These are phyloP conservation scores for Orthochromis malagaraziensis DNA, from an alignment of 2,113 vertebrate species.

Conservation along the genomic window DNA sequence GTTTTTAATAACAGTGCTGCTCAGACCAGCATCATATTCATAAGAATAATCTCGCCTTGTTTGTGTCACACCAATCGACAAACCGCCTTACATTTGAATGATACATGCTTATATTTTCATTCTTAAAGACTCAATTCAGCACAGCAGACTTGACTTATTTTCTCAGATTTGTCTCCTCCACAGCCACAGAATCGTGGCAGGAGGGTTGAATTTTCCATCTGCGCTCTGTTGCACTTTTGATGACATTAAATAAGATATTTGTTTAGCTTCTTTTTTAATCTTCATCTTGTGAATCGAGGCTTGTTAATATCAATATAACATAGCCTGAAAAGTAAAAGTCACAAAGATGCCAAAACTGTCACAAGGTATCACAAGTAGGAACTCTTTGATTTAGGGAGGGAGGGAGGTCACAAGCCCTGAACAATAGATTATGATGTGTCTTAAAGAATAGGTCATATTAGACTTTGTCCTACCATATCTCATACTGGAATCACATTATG, in stretches of 20 bases:
- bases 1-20: background rate
- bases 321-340: background rate
- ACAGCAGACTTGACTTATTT: background rate
- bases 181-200: background rate
- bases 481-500: background rate
- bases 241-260: background rate
- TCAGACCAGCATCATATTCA: background rate
- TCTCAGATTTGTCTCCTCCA: accelerated
- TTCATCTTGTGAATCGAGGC: background rate
- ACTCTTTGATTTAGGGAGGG: background rate
- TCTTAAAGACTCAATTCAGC: background rate
- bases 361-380: background rate
- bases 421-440: background rate
- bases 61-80: background rate
- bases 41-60: background rate
- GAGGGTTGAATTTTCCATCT: background rate
- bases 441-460: background rate
- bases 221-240: background rate
- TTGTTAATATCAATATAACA: background rate
- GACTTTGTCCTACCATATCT: background rate
- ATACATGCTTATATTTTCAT: background rate
- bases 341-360: background rate
- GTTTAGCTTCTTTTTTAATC: background rate
- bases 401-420: background rate
- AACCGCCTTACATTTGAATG: background rate